These are phyloP conservation scores for Magallana ariakensis DNA, from an alignment of 1,140 invertebrate genomes.

Conservation along the genomic window DNA sequence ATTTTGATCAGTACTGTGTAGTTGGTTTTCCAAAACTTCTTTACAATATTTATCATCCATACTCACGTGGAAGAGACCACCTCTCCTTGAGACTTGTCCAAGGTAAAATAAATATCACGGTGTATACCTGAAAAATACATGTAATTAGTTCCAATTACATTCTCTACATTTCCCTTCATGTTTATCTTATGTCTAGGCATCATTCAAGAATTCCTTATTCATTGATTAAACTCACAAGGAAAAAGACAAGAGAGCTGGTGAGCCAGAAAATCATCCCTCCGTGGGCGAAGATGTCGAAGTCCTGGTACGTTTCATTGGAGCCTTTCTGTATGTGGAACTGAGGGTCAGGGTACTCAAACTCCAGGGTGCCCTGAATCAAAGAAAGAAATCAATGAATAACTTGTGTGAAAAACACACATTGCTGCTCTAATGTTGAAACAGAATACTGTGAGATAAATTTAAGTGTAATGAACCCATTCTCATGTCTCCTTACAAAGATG, in stretches of 20 bases:
- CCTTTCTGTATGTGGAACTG: constrained; percentile 67
- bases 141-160: not conserved
- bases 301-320: constrained; percentile 79
- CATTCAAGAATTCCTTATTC: too few relatives aligned
- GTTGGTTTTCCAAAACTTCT: too few relatives aligned
- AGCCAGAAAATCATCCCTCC: constrained; percentile 93
- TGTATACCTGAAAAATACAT: constrained; percentile 85
- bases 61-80: constrained; percentile 89
- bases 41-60: not conserved
- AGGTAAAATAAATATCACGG: constrained; percentile 87
- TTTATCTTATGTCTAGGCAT: too few relatives aligned
- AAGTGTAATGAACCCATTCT: too few relatives aligned
- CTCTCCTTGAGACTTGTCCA: constrained; percentile 88
- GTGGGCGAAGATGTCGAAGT: constrained; percentile 90
- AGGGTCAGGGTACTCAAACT: constrained; percentile 73
- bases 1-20: too few relatives aligned
- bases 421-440: too few relatives aligned
- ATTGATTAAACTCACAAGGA: constrained; percentile 82
- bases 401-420: too few relatives aligned
- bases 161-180: too few relatives aligned
- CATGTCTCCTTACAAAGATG: too few relatives aligned
- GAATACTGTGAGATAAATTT: too few relatives aligned
- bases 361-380: constrained; percentile 73
- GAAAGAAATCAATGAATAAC: not conserved
- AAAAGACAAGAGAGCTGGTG: constrained; percentile 88